Conservation (phyloP, 2,797 vertebrate species). For the Pipistrellus pygmaeus region DNA sequence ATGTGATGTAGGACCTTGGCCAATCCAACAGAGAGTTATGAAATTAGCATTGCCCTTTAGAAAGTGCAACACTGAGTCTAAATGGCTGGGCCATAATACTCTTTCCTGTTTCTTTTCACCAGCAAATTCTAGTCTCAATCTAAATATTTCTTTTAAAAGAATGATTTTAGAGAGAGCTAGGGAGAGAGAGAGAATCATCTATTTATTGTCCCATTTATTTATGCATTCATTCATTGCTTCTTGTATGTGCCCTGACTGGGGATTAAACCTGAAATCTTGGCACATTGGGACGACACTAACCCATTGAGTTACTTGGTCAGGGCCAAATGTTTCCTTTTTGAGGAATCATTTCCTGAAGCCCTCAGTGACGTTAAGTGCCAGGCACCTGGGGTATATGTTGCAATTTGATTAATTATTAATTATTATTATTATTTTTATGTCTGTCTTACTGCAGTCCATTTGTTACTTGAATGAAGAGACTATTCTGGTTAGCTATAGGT, state of each 20-base stretch:
- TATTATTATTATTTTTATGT: slow-evolving; percentile 10
- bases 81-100: neutral
- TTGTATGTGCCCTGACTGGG: neutral
- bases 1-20: neutral
- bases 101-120: slow-evolving; percentile 12
- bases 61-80: neutral
- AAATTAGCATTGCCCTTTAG: neutral
- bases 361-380: neutral
- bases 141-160: neutral
- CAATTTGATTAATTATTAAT: slow-evolving; percentile 1
- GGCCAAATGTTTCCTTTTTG: slow-evolving; percentile 1
- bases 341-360: neutral
- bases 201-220: neutral
- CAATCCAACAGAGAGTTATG: neutral
- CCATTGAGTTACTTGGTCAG: neutral
- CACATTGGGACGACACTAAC: neutral
- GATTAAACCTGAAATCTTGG: neutral
- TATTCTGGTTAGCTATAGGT: slow-evolving; percentile 1
- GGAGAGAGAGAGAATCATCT: neutral
- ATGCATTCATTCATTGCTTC: neutral
- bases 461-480: slow-evolving; percentile 8
- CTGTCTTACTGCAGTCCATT: neutral
- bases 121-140: slow-evolving; percentile 25
- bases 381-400: neutral
- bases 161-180: neutral